Evolutionary conservation across 1,140 invertebrate genomes (phyloP).

Genomic region (Oryzaephilus surinamensis): DNA sequence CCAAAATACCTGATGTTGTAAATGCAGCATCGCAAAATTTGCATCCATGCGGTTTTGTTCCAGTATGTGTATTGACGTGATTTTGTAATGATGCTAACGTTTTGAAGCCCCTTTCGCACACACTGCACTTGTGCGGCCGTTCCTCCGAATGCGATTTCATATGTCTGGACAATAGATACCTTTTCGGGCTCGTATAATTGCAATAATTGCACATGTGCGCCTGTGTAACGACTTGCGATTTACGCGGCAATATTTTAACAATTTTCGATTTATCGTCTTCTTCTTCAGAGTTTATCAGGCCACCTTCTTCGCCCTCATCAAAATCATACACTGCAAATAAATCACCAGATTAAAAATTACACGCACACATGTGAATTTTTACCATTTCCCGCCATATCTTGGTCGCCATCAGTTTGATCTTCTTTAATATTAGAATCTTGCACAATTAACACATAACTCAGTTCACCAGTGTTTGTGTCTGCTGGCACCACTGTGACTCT

Average conservation of each 20-base stretch:
- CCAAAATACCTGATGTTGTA: conserved; percentile 71
- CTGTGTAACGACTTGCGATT: conserved; percentile 57
- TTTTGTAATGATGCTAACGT: conserved; percentile 87
- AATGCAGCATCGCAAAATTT: conserved; percentile 88
- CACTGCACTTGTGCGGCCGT: conserved; percentile 85
- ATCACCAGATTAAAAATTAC: conserved; percentile 2
- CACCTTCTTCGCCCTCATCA: conserved; percentile 50
- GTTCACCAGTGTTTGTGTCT: conserved; percentile 66
- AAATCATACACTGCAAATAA: conserved; percentile 48
- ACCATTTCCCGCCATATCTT: conserved; percentile 41
- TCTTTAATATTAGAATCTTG: conserved; percentile 54
- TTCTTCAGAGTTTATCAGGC: conserved; percentile 48
- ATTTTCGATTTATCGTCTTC: conserved; percentile 64
- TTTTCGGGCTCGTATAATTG: conserved; percentile 79
- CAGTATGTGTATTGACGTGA: conserved; percentile 94
- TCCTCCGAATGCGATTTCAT: conserved; percentile 95
- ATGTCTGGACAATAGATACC: conserved; percentile 82
- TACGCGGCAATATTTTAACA: conserved; percentile 55
- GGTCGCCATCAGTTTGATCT: conserved; percentile 49
- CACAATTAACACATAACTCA: conserved; percentile 84
- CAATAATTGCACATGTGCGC: conserved; percentile 82
- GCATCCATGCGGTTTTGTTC: conserved; percentile 88
- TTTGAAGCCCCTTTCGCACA: conserved; percentile 93
- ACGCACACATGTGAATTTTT: background rate
- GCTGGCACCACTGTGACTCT: conserved; percentile 80